These are phyloP conservation scores for Himantopus leucocephalus DNA, from an alignment of 2,113 vertebrate species.

Conservation along the genomic window DNA sequence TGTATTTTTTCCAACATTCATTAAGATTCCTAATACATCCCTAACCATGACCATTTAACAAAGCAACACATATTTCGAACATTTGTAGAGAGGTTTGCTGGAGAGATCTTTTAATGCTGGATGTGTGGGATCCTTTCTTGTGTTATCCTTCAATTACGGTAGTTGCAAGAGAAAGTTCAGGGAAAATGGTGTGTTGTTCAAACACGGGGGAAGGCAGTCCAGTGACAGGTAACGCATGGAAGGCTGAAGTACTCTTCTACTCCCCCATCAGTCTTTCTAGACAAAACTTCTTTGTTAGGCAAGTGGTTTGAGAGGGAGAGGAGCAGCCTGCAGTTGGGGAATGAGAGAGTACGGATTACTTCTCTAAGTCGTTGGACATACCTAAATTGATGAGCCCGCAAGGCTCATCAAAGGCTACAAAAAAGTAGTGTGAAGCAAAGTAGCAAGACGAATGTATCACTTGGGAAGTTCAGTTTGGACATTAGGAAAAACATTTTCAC, in stretches of 20 bases:
- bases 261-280: not conserved
- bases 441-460: not conserved
- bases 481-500: not conserved
- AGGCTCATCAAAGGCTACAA: not conserved
- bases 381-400: not conserved
- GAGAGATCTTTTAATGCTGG: not conserved
- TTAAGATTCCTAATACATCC: not conserved
- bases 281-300: not conserved
- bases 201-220: not conserved
- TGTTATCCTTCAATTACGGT: not conserved
- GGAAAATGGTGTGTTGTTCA: not conserved
- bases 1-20: not conserved
- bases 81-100: not conserved
- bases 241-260: not conserved
- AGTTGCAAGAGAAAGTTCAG: not conserved
- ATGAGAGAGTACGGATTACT: not conserved
- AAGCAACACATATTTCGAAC: not conserved
- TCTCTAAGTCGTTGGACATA: not conserved
- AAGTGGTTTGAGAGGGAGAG: not conserved
- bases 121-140: not conserved
- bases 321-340: not conserved
- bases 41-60: not conserved
- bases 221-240: not conserved
- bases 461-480: not conserved
- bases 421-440: not conserved